These are phyloP conservation scores for Drusus annulatus DNA, from an alignment of 1,140 invertebrate genomes.

Conservation along the genomic window DNA sequence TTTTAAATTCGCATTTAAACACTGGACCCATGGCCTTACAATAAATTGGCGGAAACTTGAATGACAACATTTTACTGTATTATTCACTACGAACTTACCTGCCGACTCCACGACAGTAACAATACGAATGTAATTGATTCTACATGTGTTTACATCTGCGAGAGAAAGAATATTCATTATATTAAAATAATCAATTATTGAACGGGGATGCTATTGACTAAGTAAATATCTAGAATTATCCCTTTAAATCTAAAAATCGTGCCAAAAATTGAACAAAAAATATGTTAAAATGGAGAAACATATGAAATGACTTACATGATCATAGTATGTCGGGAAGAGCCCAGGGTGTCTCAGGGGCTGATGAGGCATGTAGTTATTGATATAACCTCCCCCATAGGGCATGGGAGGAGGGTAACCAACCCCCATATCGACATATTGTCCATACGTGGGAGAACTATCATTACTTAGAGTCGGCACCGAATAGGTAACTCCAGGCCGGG, in stretches of 20 bases:
- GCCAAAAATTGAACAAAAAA: no score
- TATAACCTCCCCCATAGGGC: background rate
- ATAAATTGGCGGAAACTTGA: no score
- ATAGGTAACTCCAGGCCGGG: background rate
- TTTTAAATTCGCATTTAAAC: no score
- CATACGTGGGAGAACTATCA: background rate
- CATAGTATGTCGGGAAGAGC: constrained; percentile 34
- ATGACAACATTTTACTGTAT: no score
- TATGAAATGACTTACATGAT: constrained; percentile 38
- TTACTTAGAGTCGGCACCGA: background rate
- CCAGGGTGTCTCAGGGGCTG: constrained; percentile 20
- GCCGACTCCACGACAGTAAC: no score
- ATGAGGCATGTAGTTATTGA: background rate
- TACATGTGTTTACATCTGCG: background rate
- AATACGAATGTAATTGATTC: no score
- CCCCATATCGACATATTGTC: background rate
- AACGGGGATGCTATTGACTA: no score
- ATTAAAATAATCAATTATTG: no score
- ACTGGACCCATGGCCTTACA: no score
- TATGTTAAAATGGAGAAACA: background rate
- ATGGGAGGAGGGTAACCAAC: background rate
- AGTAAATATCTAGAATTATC: no score
- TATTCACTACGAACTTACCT: no score
- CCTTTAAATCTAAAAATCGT: background rate
- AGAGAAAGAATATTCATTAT: no score